Conservation (phyloP, 2,888 invertebrate genomes). For the Ommatoiulus sabulosus region DNA sequence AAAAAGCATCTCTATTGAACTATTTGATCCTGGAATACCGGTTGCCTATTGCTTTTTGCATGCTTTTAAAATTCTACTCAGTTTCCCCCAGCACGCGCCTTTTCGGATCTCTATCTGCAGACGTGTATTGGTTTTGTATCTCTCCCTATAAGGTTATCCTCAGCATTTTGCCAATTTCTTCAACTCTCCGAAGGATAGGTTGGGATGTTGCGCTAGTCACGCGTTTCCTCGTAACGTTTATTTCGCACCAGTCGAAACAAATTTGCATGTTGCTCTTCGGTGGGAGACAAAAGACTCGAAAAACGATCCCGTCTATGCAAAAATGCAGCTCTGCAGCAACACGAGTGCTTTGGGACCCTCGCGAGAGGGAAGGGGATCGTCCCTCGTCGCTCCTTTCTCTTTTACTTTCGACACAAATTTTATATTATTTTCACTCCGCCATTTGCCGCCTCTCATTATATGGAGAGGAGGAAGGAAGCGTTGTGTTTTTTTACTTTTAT, state of each 20-base stretch:
- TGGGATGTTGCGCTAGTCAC: background rate
- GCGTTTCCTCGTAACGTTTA: background rate
- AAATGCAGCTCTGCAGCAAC: constrained; percentile 41
- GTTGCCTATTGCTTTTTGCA: constrained; percentile 27
- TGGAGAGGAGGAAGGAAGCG: background rate
- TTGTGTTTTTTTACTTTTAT: background rate
- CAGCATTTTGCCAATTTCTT: constrained; percentile 7
- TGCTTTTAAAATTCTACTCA: constrained; percentile 22
- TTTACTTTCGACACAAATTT: constrained; percentile 26
- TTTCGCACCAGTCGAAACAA: constrained; percentile 46
- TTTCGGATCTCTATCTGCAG: constrained; percentile 21
- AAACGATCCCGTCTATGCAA: constrained; percentile 51
- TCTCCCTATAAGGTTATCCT: constrained; percentile 24
- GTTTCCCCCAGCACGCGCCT: background rate
- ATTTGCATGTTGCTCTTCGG: constrained; percentile 53
- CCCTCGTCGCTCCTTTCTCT: constrained; percentile 18
- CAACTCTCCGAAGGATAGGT: background rate
- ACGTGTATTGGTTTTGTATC: constrained; percentile 21
- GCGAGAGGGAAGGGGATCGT: background rate
- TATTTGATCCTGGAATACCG: constrained; percentile 22
- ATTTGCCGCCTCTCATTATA: background rate
- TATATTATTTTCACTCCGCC: background rate
- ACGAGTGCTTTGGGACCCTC: constrained; percentile 37
- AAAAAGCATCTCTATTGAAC: constrained; percentile 7
- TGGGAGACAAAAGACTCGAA: constrained; percentile 49